Evolutionary conservation across 2,797 vertebrate species (phyloP), one percentile per base, ranked within the genome.

Genomic region (Hylomyscus alleni): DNA sequence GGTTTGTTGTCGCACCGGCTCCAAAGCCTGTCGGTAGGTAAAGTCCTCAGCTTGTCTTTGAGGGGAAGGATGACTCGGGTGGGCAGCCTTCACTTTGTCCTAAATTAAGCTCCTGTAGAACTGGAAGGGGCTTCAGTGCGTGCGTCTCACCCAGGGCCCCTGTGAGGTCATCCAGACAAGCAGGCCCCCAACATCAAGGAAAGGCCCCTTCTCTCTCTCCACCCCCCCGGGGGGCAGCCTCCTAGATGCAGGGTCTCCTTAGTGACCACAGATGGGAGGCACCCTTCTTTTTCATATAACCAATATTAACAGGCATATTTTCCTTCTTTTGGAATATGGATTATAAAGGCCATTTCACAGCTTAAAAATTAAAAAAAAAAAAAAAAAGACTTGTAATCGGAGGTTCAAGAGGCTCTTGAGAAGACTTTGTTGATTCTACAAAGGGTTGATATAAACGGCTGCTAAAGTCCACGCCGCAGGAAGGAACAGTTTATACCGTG

Each of bases 341-440:
- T 88, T 62, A 3, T 78, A 92, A 94, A 92, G 89, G 58, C 26
- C 80, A 75, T 11, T 52, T 78, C 87, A n/a, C 47, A 94, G 87
- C 9, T 83, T 40, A 65, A 60, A 56, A 54, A 78, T n/a, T 78
- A 4, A 31, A 34, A 22, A 34, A 34, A 20, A 31, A 65, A 31
- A 62, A 81, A 56, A 81, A 56, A 20, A 62, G 87, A 77, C 58
- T 91, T 20, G 72, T 24, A 75, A 69, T 26, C 62, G 44, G 72
- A 93, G 58, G 78, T 87, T 77, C 47, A 37, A 76, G 87, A 52
- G 0, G 1, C 73, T 76, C 40, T n/a, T 73, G n/a, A 26, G n/a
- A 90, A 85, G 76, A 94, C 60, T 85, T 88, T 94, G 90, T 88
- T 87, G 78, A 58, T 54, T 92, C 67, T 40, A 58, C 86, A 19